phyloP scores from a whole-genome alignment of 2,113 vertebrate species.

The Scomber japonicus region DNA sequence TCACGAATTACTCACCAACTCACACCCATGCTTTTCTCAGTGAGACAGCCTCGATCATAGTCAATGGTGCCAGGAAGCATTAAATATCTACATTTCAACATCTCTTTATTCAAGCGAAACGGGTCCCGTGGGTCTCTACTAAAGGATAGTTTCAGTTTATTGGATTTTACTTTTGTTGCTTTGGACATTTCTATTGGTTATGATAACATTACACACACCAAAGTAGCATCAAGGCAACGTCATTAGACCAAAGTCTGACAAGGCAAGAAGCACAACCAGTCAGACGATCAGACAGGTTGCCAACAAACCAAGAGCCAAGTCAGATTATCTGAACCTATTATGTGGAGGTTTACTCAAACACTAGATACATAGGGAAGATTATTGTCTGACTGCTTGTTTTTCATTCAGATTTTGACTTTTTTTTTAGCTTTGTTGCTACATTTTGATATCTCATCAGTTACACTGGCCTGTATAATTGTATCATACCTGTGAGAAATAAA shows the following conservation, averaged over 20 bases:
- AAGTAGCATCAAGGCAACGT: neutral
- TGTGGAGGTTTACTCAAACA: too few species aligned
- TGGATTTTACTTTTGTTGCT: neutral
- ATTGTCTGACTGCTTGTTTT: too few species aligned
- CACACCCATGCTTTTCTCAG: neutral
- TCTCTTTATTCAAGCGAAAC: neutral
- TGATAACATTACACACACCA: too few species aligned
- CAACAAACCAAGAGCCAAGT: neutral
- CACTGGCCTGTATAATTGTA: too few species aligned
- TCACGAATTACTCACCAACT: neutral
- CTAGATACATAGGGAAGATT: too few species aligned
- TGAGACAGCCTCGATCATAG: neutral
- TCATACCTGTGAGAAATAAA: too few species aligned
- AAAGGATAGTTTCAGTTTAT: neutral
- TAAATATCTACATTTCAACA: neutral
- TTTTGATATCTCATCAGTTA: too few species aligned
- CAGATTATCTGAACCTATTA: too few species aligned
- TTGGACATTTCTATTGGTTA: too few species aligned
- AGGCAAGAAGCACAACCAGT: neutral
- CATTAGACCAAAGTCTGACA: neutral
- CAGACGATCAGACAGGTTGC: neutral
- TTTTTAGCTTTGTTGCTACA: too few species aligned
- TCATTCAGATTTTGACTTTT: too few species aligned
- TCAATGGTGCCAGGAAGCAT: neutral
- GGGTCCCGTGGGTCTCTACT: neutral